These are phyloP conservation scores for Cephalopachus bancanus DNA, from an alignment of 2,797 vertebrate genomes.

Conservation along the genomic window DNA sequence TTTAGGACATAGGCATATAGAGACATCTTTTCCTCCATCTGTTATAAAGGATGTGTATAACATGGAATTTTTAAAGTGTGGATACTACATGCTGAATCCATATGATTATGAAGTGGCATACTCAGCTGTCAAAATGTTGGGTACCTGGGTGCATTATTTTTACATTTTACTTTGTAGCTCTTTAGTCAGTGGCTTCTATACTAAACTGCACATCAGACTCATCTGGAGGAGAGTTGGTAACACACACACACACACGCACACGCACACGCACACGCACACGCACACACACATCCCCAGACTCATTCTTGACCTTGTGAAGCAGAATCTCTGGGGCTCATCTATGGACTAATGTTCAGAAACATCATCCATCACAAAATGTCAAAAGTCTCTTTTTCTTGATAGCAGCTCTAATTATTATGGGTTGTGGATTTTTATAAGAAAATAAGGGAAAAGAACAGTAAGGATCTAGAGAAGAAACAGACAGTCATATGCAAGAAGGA, in stretches of 20 bases:
- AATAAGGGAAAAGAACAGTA: background rate
- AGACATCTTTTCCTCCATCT: constrained; percentile 65
- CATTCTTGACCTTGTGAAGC: background rate
- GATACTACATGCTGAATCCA: background rate
- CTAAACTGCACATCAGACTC: background rate
- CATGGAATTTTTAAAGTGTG: constrained; percentile 21
- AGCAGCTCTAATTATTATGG: background rate
- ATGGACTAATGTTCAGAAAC: background rate
- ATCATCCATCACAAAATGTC: background rate
- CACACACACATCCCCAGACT: background rate
- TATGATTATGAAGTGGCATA: background rate
- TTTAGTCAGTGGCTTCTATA: background rate
- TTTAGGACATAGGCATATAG: constrained; percentile 40
- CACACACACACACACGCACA: background rate
- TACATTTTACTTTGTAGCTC: constrained; percentile 13
- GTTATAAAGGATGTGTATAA: constrained; percentile 32
- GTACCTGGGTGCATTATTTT: background rate
- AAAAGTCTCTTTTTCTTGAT: background rate
- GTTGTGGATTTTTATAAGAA: background rate
- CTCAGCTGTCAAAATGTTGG: constrained; percentile 9
- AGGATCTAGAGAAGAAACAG: background rate
- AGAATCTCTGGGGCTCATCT: background rate
- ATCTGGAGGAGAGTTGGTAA: background rate
- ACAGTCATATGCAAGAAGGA: background rate
- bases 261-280: no score